Conservation (phyloP, 2,113 vertebrate genomes). For the Semnornis frantzii region DNA sequence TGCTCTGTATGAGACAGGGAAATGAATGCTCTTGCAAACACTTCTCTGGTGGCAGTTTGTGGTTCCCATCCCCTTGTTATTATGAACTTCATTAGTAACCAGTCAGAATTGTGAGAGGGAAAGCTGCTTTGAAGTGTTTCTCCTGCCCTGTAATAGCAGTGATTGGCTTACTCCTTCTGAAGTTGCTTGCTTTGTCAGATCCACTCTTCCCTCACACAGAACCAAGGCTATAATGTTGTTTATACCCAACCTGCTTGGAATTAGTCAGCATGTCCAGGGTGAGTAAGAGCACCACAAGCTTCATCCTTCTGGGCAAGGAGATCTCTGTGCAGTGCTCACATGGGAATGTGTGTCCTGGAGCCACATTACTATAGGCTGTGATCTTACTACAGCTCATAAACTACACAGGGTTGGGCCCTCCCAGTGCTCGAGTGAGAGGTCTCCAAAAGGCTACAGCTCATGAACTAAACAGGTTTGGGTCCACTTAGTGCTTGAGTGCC, state of each 20-base stretch:
- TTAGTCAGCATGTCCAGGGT: neutral
- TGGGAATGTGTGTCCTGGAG: neutral
- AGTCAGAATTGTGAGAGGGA: neutral
- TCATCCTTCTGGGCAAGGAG: neutral
- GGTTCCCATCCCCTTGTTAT: neutral
- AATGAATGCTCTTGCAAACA: neutral
- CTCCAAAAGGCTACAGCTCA: neutral
- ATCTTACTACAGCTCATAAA: neutral
- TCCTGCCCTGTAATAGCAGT: neutral
- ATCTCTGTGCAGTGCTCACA: neutral
- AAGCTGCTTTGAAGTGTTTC: slow-evolving; percentile 21
- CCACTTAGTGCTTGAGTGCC: no score
- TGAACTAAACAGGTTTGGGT: neutral
- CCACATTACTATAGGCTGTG: neutral
- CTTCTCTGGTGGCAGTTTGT: neutral
- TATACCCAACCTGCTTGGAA: neutral
- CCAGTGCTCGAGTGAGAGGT: neutral
- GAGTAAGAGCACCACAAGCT: neutral
- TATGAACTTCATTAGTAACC: slow-evolving; percentile 12
- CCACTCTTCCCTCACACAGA: neutral
- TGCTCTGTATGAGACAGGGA: neutral
- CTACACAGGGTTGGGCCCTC: neutral
- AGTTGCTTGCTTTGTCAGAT: neutral
- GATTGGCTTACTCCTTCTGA: slow-evolving; percentile 1
- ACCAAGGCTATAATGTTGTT: neutral